A percentile compares a stretch with the other conserved stretches of the same genome.
Conservation (phyloP, 2,797 vertebrate genomes). For the Pterois miles region DNA sequence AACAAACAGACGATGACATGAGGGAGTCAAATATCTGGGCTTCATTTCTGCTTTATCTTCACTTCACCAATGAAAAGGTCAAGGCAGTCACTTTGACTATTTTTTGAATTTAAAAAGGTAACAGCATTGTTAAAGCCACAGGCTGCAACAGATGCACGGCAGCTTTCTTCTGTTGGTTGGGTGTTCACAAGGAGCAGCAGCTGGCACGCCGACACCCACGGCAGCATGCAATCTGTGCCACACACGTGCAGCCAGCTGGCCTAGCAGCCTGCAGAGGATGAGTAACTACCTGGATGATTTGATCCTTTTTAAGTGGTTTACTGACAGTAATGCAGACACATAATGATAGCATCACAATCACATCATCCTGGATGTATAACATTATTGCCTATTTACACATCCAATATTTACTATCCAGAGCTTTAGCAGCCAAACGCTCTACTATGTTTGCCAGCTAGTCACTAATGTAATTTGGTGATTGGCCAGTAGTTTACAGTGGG, state of each 20-base stretch:
- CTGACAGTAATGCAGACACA: background rate
- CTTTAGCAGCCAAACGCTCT: background rate
- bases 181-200: conserved; percentile 29
- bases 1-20: conserved; percentile 51
- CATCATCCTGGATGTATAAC: background rate
- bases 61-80: conserved; percentile 27
- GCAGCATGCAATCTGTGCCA: conserved; percentile 23
- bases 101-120: conserved; percentile 18
- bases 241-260: conserved; percentile 45
- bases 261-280: background rate
- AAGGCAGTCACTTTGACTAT: conserved; percentile 3
- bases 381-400: background rate
- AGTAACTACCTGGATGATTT: background rate
- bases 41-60: conserved; percentile 21
- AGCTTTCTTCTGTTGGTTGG: conserved; percentile 11
- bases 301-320: background rate
- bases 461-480: background rate
- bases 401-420: background rate
- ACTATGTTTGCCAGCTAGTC: background rate
- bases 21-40: conserved; percentile 38
- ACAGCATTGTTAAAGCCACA: conserved; percentile 11
- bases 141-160: conserved; percentile 44
- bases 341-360: too few relatives aligned
- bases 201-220: conserved; percentile 26
- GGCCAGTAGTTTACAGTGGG: background rate